phyloP scores from a whole-genome alignment of 2,888 invertebrate species.

The Bursaphelenchus okinawaensis region DNA sequence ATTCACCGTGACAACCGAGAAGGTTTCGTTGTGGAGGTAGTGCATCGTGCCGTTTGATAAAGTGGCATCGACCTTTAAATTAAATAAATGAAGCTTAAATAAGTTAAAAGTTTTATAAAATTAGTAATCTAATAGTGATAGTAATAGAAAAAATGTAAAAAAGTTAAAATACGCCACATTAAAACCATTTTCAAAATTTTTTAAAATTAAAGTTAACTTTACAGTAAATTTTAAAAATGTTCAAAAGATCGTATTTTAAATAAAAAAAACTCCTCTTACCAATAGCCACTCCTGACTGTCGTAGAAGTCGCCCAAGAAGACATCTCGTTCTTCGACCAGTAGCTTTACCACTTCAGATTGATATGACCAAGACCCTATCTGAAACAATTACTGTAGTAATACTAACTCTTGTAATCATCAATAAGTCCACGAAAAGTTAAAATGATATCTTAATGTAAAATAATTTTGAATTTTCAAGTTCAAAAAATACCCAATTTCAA shows the following conservation, averaged over 20 bases:
- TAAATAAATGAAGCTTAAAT: background rate
- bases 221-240: too few species aligned
- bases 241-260: background rate
- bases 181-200: too few species aligned
- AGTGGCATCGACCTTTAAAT: conserved; percentile 38
- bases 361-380: conserved; percentile 57
- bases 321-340: conserved; percentile 43
- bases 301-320: conserved; percentile 55
- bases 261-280: conserved; percentile 21
- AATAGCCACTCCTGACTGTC: conserved; percentile 54
- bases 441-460: too few species aligned
- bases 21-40: conserved; percentile 48
- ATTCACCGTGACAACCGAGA: conserved; percentile 47
- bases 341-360: conserved; percentile 46
- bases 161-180: too few species aligned
- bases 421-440: too few species aligned
- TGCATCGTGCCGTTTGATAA: conserved; percentile 45
- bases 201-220: too few species aligned
- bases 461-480: background rate
- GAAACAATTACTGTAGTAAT: too few species aligned
- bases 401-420: too few species aligned
- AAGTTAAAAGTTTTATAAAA: too few species aligned
- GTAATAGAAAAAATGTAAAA: background rate
- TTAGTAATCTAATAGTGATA: too few species aligned
- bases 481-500: background rate